phyloP scores from a whole-genome alignment of 2,113 vertebrate species.

The Mesitornis unicolor region DNA sequence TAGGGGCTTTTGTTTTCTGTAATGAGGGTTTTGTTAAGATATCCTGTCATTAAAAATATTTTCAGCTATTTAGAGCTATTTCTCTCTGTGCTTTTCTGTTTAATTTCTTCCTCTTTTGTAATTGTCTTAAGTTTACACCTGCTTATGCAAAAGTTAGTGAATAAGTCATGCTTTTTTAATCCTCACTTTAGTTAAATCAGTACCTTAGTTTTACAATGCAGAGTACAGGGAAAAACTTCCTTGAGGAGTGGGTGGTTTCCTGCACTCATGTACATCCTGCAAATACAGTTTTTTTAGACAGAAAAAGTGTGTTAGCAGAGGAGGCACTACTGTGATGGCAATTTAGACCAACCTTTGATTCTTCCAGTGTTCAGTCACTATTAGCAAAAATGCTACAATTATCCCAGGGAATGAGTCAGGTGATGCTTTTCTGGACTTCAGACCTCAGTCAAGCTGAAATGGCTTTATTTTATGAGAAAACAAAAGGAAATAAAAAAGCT shows the following conservation, averaged over 20 bases:
- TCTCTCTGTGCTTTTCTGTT: background rate
- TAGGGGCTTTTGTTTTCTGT: background rate
- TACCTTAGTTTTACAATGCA: background rate
- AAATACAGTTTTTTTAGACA: background rate
- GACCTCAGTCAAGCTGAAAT: background rate
- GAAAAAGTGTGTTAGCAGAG: background rate
- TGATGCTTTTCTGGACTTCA: background rate
- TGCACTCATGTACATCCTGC: background rate
- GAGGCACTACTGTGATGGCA: background rate
- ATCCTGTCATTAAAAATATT: background rate
- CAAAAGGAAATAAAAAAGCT: fast-evolving
- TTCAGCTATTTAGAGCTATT: background rate
- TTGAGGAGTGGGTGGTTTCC: background rate
- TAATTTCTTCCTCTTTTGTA: background rate
- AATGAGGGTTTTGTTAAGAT: background rate
- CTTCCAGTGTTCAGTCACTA: background rate
- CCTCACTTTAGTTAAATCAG: background rate
- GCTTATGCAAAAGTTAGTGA: background rate
- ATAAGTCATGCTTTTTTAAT: background rate
- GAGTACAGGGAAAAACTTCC: background rate
- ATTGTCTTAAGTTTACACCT: background rate
- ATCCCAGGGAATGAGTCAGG: background rate
- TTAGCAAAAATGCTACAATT: background rate
- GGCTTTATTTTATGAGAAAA: background rate
- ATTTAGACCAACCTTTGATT: background rate